A percentile compares a stretch with the other conserved stretches of the same genome.
These are phyloP conservation scores for Neoarius graeffei DNA, from an alignment of 2,113 vertebrate genomes.

Conservation along the genomic window DNA sequence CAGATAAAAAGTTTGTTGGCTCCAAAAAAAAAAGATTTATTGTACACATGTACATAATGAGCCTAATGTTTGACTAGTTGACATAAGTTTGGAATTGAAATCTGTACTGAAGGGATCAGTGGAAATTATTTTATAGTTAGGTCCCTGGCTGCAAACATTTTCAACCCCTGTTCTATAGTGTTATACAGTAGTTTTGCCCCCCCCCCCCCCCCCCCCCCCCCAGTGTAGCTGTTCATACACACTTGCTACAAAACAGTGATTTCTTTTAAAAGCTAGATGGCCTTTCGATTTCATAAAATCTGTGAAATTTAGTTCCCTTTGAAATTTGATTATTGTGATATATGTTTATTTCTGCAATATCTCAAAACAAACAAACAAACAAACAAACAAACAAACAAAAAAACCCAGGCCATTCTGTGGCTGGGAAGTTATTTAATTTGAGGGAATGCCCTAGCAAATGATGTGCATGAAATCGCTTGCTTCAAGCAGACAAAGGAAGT, in stretches of 20 bases:
- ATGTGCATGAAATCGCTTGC: no score
- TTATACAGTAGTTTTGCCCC: not conserved
- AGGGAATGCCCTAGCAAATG: no score
- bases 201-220: no score
- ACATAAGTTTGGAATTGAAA: not conserved
- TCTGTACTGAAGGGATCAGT: not conserved
- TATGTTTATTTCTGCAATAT: no score
- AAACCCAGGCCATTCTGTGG: no score
- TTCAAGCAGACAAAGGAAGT: no score
- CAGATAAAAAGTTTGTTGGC: not conserved
- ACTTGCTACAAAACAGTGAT: not conserved
- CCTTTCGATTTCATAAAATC: no score
- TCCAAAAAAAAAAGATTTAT: not conserved
- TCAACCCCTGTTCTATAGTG: not conserved
- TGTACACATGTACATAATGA: not conserved
- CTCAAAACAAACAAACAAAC: no score
- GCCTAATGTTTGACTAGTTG: not conserved
- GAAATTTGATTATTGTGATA: no score
- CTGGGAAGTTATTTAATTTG: no score
- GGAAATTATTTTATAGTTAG: not conserved
- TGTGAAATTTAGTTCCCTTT: no score
- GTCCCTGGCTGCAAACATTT: not conserved
- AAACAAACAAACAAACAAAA: no score
- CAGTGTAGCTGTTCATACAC: not conserved
- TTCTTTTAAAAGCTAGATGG: not conserved